These are phyloP conservation scores for Poeciliopsis prolifica DNA, from an alignment of 2,113 vertebrate genomes.

Conservation along the genomic window DNA sequence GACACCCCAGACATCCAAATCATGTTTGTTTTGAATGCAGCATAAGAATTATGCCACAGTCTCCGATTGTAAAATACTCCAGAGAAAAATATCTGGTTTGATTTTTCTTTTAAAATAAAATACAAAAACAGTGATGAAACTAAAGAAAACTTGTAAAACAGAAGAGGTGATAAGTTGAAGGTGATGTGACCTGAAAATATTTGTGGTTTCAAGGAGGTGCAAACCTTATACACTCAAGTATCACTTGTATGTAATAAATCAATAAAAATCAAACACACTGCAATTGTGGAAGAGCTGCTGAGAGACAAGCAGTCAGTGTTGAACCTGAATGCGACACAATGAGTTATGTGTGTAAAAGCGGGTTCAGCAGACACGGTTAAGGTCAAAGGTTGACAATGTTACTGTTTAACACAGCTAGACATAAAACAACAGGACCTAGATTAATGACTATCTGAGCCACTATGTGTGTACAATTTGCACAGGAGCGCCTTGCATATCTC, in stretches of 20 bases:
- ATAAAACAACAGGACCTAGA: slow-evolving; percentile 52
- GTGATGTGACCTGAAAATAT: slow-evolving; percentile 22
- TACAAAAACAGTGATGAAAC: background rate
- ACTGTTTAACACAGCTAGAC: slow-evolving; percentile 59
- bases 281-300: slow-evolving; percentile 53
- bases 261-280: slow-evolving; percentile 30
- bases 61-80: too few species aligned
- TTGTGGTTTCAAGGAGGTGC: slow-evolving; percentile 21
- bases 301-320: slow-evolving; percentile 43
- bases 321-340: slow-evolving; percentile 58
- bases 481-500: slow-evolving; percentile 53
- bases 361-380: slow-evolving; percentile 25
- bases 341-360: slow-evolving; percentile 56
- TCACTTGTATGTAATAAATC: slow-evolving; percentile 58
- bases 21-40: too few species aligned
- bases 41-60: too few species aligned
- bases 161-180: background rate
- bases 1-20: too few species aligned
- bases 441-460: slow-evolving; percentile 42
- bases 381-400: slow-evolving; percentile 65
- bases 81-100: background rate
- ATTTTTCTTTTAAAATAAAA: background rate
- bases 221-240: slow-evolving; percentile 55
- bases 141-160: background rate
- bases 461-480: slow-evolving; percentile 36